These are phyloP conservation scores for Myioborus miniatus DNA, from an alignment of 2,797 vertebrate species.

Conservation along the genomic window DNA sequence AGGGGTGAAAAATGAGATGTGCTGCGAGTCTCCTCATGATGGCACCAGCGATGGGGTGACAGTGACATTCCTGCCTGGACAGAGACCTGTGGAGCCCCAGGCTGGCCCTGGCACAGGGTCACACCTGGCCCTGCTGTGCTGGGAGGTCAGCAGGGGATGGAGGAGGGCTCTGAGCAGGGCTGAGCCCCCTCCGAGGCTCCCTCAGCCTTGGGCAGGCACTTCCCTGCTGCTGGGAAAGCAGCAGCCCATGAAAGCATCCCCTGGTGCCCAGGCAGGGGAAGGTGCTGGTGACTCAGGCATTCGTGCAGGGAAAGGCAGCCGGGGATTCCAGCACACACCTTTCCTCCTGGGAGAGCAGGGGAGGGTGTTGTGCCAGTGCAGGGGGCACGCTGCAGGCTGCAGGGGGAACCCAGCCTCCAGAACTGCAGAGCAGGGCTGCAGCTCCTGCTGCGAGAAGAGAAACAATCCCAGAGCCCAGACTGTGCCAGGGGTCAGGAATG, in stretches of 20 bases:
- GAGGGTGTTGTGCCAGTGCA: not conserved
- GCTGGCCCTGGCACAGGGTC: not conserved
- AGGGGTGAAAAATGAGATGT: not conserved
- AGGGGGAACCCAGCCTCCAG: not conserved
- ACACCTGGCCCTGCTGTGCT: too few species aligned
- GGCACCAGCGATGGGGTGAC: rapidly evolving
- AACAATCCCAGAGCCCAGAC: not conserved
- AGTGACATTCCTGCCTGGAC: rapidly evolving
- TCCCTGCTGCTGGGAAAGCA: not conserved
- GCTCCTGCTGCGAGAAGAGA: not conserved
- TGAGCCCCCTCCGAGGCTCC: rapidly evolving
- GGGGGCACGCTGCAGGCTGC: not conserved
- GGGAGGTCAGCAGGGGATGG: not conserved
- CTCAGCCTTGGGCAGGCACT: not conserved
- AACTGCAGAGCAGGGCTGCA: not conserved
- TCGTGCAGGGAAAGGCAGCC: not conserved
- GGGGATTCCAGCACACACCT: too few species aligned
- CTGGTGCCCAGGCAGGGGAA: rapidly evolving
- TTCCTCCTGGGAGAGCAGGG: too few species aligned
- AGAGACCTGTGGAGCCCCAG: not conserved
- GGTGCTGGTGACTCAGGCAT: not conserved
- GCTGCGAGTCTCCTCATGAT: rapidly evolving
- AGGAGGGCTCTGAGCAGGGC: rapidly evolving
- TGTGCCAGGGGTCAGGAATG: not conserved
- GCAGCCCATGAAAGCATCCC: rapidly evolving